Evolutionary conservation across 2,888 invertebrate genomes (phyloP), one percentile per base, ranked within the genome.

Genomic region (Pseudococcus longispinus): DNA sequence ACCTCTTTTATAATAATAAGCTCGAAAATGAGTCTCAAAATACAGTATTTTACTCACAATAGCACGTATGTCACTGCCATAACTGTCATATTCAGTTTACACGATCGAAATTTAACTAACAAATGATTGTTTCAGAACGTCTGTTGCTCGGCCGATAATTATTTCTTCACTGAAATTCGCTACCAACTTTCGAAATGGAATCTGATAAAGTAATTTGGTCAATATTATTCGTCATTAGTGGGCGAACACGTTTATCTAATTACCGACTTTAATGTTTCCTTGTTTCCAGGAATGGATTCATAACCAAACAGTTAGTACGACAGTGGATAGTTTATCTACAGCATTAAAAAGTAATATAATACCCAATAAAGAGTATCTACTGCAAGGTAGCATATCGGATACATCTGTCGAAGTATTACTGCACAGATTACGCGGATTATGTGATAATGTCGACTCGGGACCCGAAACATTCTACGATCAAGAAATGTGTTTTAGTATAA

Each of bases 301-400:
- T n/a, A 82, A 82, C 13, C 87, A 87, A 74, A 44, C 87, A 1
- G 44, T 84, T n/a, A 82, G 77, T 26, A 84, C 83, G 15, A 32
- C 95, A 1, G 94, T 95, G 89, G 96, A 96, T 89, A 95, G 94
- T 74, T 91, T 96, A 88, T 93, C 94, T 37, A 94, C 95, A 89
- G 96, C 96, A 4, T 90, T 96, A 42, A 95, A 95, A 90, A 95
- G 95, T 55, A 96, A 96, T 89, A 96, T 97, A 85, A 95, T 97
- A 84, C 97, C 97, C 0, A 96, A 97, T 90, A 96, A 98, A 90
- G 98, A 98, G 91, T 98, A 97, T 90, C 92, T 98, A 85, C 92
- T 98, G 4, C 96, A 98, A 93, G 98, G 98, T 4, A 98, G 98
- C 20, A 96, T 98, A 29, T 91, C 98, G 87, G 98, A 98, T 90